Conservation (phyloP, 2,888 invertebrate species). For the Poecilobothrus nobilitatus region DNA sequence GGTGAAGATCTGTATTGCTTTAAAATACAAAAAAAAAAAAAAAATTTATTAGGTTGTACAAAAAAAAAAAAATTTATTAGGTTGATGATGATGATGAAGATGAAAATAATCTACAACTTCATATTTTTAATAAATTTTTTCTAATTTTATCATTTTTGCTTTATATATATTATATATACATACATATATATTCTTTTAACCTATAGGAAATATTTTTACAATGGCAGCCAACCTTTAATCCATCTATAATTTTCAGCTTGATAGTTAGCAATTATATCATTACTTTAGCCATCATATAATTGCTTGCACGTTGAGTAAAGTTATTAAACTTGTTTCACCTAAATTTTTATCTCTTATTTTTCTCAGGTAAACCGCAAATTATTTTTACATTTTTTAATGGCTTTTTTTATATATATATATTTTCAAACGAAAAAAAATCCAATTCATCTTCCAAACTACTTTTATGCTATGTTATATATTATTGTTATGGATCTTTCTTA, state of each 20-base stretch:
- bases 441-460: neutral
- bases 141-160: too few relatives aligned
- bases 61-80: too few relatives aligned
- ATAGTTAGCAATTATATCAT: slow-evolving; percentile 17
- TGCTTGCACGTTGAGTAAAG: slow-evolving; percentile 19
- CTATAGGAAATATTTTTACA: neutral
- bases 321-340: slow-evolving; percentile 19
- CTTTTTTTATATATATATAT: neutral
- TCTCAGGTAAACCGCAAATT: neutral
- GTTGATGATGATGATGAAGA: too few relatives aligned
- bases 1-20: neutral
- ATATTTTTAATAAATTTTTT: neutral
- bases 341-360: slow-evolving; percentile 8
- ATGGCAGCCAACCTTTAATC: neutral
- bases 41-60: too few relatives aligned
- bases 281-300: slow-evolving; percentile 17
- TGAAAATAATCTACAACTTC: neutral
- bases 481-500: too few relatives aligned
- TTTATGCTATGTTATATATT: too few relatives aligned
- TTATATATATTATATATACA: too few relatives aligned
- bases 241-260: slow-evolving; percentile 7
- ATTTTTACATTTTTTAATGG: neutral
- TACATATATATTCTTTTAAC: too few relatives aligned
- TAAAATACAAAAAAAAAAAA: neutral
- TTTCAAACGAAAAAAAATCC: neutral